Evolutionary conservation across 2,113 vertebrate genomes (phyloP), one percentile per base, ranked within the genome.

Genomic region (Pedetes capensis): DNA sequence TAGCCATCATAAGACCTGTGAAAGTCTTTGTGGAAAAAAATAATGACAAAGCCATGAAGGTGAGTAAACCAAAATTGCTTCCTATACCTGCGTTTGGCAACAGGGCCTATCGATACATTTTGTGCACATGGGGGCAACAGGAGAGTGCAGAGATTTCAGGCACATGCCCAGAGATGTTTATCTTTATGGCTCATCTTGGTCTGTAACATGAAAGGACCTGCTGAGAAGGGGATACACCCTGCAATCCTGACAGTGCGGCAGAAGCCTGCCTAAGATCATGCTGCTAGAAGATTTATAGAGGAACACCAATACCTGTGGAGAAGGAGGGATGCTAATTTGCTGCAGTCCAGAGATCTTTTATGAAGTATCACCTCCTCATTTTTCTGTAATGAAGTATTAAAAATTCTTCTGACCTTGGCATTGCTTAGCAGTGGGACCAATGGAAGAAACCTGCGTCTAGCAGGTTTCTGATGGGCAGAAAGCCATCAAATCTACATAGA

Each of bases 151-250:
- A 55, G 89, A 75, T 79, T 61, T 79, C 47, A 95, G 88, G 86
- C 64, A 84, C 51, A 82, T 1, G 5, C 75, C 47, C 90, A 79
- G 11, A 92, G 87, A 90, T 75, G 57, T 68, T 95, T 92, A 82
- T 86, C 91, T 87, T 61, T 69, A 86, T 71, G 81, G 86, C 72
- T 95, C 44, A 27, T 42, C 37, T 27, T 34, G 6, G 76, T 64
- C 37, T 44, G 29, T 3, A 71, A 89, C 71, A 72, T 42, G 96
- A 85, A 81, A 92, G 82, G 72, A 90, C 94, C 72, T 32, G 96
- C 44, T 96, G 55, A 42, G 63, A 47, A 1, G 64, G 57, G 59
- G 76, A 94, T 82, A 94, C 51, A 55, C 55, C 80, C 89, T 85
- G 87, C 71, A 84, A 29, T 17, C 4, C 22, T 81, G 53, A 61